Base-by-base conservation (phyloP, 2,888 invertebrate genomes). In the Orthonevra nobilis region DNA sequence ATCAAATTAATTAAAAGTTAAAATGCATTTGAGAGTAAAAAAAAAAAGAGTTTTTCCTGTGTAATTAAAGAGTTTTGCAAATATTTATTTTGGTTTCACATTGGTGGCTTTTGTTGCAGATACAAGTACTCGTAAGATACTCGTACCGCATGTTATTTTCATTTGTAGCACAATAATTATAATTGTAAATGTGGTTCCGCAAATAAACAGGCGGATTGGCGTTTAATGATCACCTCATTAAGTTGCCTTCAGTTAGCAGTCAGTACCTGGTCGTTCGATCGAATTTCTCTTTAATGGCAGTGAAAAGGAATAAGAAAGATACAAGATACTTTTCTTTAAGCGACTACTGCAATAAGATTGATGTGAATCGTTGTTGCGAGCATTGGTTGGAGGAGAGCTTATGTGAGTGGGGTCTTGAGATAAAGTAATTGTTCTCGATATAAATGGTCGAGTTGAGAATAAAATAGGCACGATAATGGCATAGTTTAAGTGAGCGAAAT, bases 11-110 rank as follows among this genome's bases (percentile, higher is more conserved):
- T 54, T 69, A 34, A 26, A 75, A 63, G 20, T 44, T 2, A 36
- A 61, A 74, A 63, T 69, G 40, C 40, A 69, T 63, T 69, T n/a
- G n/a, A n/a, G n/a, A n/a, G n/a, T n/a, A n/a, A n/a, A 56, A 72
- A 70, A 72, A 77, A 68, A 52, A 60, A 64, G 26, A 9, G 32
- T 58, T n/a, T n/a, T 70, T 77, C 46, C 63, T 60, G 52, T 46
- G 38, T 70, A 60, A 77, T 64, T 77, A 56, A 26, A 44, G 34
- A n/a, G n/a, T n/a, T 77, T 50, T 61, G 63, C 42, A 54, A 38
- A 42, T 56, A 17, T 26, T 54, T 28, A 34, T 14, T 42, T 54
- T 28, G 10, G 54, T 17, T 54, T 14, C 15, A 36, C 28, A 36
- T 38, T 34, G n/a, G n/a, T n/a, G 3, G 20, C 20, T 6, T 44